Percentiles rank a stretch among this genome's conserved stretches.
Conservation (phyloP, 2,797 vertebrate genomes). For the Pipistrellus kuhlii region DNA sequence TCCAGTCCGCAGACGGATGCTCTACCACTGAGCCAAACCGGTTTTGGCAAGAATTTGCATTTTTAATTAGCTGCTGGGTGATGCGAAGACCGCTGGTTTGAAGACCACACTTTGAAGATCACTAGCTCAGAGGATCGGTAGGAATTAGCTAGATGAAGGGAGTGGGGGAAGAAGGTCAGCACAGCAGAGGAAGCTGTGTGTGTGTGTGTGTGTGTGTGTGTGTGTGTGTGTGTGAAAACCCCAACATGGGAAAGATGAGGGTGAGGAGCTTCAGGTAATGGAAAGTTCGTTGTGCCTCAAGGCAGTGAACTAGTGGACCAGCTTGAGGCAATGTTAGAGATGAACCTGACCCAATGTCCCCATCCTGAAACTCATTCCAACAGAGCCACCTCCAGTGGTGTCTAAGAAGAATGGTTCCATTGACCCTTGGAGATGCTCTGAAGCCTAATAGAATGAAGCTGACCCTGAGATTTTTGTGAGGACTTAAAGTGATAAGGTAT, state of each 20-base stretch:
- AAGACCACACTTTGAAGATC: background rate
- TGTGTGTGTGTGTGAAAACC: fast-evolving
- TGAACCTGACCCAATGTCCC: background rate
- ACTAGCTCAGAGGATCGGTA: background rate
- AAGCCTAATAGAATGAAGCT: background rate
- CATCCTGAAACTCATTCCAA: background rate
- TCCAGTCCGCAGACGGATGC: no score
- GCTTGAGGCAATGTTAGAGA: background rate
- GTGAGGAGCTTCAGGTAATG: background rate
- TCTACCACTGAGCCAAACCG: no score
- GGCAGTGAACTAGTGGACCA: background rate
- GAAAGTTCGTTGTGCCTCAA: background rate
- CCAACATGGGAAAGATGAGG: background rate
- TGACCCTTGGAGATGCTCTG: background rate
- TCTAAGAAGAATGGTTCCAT: background rate
- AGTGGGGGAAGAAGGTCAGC: background rate
- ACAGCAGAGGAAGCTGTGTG: background rate
- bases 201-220: fast-evolving
- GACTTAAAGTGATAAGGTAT: background rate
- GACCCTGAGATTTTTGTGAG: background rate
- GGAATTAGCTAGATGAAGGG: background rate
- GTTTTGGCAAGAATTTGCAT: background rate
- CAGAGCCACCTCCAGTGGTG: background rate
- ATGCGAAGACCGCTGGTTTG: background rate
- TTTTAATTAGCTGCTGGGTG: background rate